Conservation (phyloP, 2,888 invertebrate species). For the Rotaria sp. region DNA sequence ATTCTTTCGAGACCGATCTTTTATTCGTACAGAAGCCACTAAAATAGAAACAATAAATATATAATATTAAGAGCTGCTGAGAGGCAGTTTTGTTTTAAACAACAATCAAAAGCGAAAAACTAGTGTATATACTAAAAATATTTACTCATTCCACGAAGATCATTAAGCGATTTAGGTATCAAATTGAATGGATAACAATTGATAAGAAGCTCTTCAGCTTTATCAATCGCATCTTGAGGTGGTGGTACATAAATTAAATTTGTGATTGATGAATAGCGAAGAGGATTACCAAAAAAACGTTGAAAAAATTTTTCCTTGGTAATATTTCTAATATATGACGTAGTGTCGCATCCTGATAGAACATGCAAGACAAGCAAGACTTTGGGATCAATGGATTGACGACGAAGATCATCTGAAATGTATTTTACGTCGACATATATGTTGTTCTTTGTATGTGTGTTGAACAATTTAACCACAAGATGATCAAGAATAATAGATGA, state of each 20-base stretch:
- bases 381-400: not conserved
- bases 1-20: not conserved
- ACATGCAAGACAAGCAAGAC: not conserved
- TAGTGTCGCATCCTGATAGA: not conserved
- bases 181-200: not conserved
- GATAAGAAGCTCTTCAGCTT: not conserved
- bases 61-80: not conserved
- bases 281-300: not conserved
- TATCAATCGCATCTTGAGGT: not conserved
- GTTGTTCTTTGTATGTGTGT: not conserved
- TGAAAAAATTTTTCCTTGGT: not conserved
- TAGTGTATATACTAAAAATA: not conserved
- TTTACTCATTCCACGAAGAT: conserved; percentile 1
- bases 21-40: not conserved
- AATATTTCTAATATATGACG: not conserved
- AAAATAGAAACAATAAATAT: not conserved
- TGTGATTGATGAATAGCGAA: not conserved
- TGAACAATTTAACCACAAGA: not conserved
- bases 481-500: not conserved
- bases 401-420: not conserved
- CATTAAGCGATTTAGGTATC: not conserved
- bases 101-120: not conserved
- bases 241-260: not conserved
- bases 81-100: no score
- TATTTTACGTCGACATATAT: not conserved